Percentiles rank a stretch among this genome's conserved stretches.
Evolutionary conservation across 2,888 invertebrate genomes (phyloP).

Genomic region (Argyresthia albistria): DNA sequence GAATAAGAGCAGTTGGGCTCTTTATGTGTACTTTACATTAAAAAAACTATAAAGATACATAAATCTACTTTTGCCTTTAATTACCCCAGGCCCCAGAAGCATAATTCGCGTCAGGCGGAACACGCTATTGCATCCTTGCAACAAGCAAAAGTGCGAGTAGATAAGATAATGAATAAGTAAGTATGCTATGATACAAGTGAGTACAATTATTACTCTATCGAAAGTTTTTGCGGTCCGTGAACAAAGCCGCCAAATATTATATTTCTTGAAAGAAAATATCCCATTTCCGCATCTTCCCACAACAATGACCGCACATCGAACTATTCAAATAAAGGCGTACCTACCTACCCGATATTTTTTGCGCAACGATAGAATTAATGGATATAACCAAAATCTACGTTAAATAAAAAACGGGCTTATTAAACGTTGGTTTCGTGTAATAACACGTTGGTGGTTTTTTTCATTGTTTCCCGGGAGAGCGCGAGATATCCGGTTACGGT

Average conservation of each 20-base stretch:
- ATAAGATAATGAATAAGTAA: too few relatives aligned
- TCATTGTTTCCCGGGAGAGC: conserved; percentile 64
- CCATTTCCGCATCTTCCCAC: conserved; percentile 71
- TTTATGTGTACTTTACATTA: not conserved
- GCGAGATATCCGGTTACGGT: conserved; percentile 68
- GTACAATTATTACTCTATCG: conserved; percentile 15
- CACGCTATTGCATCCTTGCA: too few relatives aligned
- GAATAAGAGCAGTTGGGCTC: not conserved
- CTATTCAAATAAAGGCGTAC: conserved; percentile 67
- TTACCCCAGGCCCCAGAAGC: too few relatives aligned
- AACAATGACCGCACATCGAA: conserved; percentile 62
- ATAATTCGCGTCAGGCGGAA: too few relatives aligned
- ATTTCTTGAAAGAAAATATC: conserved; percentile 73
- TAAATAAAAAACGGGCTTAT: conserved; percentile 67
- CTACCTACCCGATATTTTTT: conserved; percentile 43
- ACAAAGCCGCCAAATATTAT: conserved; percentile 64
- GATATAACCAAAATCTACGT: conserved; percentile 67
- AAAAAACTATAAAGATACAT: not conserved
- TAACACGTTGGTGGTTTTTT: conserved; percentile 69
- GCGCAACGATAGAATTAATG: conserved; percentile 61
- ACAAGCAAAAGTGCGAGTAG: too few relatives aligned
- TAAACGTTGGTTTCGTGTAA: conserved; percentile 71
- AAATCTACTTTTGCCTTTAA: not conserved
- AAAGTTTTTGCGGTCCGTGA: conserved; percentile 53
- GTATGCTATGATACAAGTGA: too few relatives aligned